Evolutionary conservation across 2,797 vertebrate genomes (phyloP).

Genomic region (Anabacerthia variegaticeps): DNA sequence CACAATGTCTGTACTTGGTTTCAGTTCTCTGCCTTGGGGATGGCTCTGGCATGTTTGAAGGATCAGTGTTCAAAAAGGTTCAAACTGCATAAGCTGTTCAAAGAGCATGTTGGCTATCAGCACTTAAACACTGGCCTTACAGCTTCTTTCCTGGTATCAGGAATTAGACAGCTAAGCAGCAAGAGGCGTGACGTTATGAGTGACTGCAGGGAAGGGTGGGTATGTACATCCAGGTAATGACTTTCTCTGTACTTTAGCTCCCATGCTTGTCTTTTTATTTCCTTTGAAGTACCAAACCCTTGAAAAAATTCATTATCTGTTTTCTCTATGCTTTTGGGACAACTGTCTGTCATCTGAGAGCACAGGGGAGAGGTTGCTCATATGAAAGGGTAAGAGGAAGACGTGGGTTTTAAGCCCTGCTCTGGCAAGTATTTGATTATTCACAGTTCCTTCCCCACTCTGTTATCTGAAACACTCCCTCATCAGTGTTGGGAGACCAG

Average conservation of each 20-base stretch:
- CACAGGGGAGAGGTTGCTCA: neutral
- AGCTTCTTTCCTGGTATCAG: neutral
- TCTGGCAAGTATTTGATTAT: neutral
- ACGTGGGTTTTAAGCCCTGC: neutral
- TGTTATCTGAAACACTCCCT: neutral
- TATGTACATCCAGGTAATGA: neutral
- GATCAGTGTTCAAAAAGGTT: neutral
- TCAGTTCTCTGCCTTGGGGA: neutral
- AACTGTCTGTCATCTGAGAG: neutral
- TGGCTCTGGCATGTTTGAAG: neutral
- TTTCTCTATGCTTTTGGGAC: neutral
- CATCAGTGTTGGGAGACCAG: neutral
- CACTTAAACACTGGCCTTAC: neutral
- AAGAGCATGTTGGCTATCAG: neutral
- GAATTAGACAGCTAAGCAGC: conserved; percentile 26
- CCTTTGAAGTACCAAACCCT: neutral
- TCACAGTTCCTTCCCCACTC: neutral
- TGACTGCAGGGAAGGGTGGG: neutral
- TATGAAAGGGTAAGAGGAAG: neutral
- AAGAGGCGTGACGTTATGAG: neutral
- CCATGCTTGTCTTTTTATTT: neutral
- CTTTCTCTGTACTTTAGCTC: neutral
- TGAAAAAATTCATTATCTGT: neutral
- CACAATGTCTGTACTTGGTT: neutral
- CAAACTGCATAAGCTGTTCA: neutral